Evolutionary conservation across 92 coral and sea anemone genomes (phyloP).

Genomic region (Parazoanthus atlanticus): DNA sequence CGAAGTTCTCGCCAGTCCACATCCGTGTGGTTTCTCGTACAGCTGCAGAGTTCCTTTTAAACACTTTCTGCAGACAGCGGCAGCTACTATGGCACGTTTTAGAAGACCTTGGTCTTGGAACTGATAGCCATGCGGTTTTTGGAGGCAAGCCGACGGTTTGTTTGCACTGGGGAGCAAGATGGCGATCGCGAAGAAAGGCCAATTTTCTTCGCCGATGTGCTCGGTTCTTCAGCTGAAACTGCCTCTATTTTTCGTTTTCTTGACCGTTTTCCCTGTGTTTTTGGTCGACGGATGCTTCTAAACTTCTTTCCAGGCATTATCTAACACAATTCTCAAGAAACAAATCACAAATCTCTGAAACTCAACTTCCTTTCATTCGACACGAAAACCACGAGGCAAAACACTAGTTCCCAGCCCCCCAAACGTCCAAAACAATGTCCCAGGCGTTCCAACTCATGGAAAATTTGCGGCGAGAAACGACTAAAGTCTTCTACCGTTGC

Average conservation of each 20-base stretch:
- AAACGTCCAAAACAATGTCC: too few relatives aligned
- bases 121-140: slow-evolving; percentile 27
- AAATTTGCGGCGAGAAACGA: too few relatives aligned
- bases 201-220: slow-evolving; percentile 51
- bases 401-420: background rate
- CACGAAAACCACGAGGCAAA: background rate
- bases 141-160: background rate
- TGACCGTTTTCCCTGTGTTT: slow-evolving; percentile 1
- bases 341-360: too few relatives aligned
- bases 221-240: slow-evolving; percentile 28
- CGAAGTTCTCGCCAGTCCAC: slow-evolving; percentile 52
- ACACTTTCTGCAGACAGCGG: too few relatives aligned
- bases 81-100: too few relatives aligned
- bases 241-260: background rate
- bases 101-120: slow-evolving; percentile 42
- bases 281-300: too few relatives aligned
- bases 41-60: slow-evolving; percentile 40
- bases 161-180: too few relatives aligned
- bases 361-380: too few relatives aligned
- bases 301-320: slow-evolving; percentile 21
- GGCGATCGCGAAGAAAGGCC: background rate
- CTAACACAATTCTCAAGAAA: background rate
- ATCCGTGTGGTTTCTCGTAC: slow-evolving; percentile 45
- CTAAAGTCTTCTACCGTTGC: background rate
- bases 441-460: too few relatives aligned